A percentile compares a stretch with the other conserved stretches of the same genome.
phyloP scores from a whole-genome alignment of 2,113 vertebrate genomes.

The Chloroceryle aenea region DNA sequence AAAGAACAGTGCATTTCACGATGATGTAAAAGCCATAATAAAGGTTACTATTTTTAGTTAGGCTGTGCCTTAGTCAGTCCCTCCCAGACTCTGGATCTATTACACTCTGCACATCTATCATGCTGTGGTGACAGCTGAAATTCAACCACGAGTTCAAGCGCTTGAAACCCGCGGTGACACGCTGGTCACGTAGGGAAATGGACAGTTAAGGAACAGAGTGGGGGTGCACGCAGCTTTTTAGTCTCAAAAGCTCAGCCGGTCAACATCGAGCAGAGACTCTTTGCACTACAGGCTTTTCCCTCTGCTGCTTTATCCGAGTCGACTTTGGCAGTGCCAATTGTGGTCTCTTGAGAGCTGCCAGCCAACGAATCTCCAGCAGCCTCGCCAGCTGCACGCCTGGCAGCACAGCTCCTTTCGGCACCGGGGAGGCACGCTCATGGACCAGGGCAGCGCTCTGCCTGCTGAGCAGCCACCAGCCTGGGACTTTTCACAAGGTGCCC shows the following conservation, averaged over 20 bases:
- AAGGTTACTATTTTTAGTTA: not conserved
- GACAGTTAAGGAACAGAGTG: not conserved
- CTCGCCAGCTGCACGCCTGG: rapidly evolving
- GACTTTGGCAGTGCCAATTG: not conserved
- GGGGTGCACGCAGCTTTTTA: not conserved
- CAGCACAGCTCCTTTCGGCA: not conserved
- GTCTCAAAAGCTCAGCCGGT: not conserved
- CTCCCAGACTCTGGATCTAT: not conserved
- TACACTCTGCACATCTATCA: not conserved
- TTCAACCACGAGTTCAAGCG: not conserved
- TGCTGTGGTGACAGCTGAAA: not conserved
- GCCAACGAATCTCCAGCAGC: rapidly evolving
- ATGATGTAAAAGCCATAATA: not conserved
- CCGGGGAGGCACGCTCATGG: rapidly evolving
- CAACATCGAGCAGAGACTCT: not conserved
- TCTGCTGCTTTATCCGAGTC: not conserved
- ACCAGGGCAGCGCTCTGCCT: rapidly evolving
- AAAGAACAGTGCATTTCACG: not conserved
- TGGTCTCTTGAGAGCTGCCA: rapidly evolving
- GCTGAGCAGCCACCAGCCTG: rapidly evolving
- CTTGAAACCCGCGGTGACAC: not conserved
- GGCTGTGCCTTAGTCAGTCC: not conserved
- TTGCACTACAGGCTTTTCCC: not conserved
- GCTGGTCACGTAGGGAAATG: not conserved
- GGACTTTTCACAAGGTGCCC: rapidly evolving